A percentile compares a stretch with the other conserved stretches of the same genome.
Evolutionary conservation across 2,888 invertebrate genomes (phyloP).

Genomic region (Ophion obscuratus): DNA sequence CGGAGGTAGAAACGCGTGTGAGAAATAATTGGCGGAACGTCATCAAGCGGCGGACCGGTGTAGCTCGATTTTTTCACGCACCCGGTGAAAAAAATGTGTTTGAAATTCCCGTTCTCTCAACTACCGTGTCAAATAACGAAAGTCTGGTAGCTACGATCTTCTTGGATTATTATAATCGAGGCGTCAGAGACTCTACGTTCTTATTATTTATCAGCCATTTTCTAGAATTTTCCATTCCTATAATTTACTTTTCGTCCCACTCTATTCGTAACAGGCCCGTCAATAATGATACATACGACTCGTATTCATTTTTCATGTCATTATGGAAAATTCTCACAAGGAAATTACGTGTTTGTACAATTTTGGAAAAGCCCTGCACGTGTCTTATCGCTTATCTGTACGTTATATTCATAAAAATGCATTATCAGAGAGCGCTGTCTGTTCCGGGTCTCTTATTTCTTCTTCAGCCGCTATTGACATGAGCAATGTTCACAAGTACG

Average conservation of each 20-base stretch:
- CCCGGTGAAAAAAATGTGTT: background rate
- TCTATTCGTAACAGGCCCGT: background rate
- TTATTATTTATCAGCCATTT: background rate
- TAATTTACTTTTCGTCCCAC: too few relatives aligned
- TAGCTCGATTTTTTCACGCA: background rate
- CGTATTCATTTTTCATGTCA: background rate
- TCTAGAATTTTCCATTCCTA: background rate
- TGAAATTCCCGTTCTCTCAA: background rate
- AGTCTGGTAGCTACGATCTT: too few relatives aligned
- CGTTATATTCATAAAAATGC: background rate
- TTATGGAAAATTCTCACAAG: background rate
- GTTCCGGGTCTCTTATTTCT: background rate
- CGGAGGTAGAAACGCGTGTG: background rate
- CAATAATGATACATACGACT: background rate
- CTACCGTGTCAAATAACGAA: background rate
- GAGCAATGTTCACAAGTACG: background rate
- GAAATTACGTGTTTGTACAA: background rate
- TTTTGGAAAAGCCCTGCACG: background rate
- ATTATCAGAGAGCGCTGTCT: background rate
- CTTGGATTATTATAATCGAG: background rate
- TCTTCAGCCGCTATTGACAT: background rate
- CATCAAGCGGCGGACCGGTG: background rate
- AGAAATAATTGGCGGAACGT: background rate
- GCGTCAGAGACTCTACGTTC: background rate
- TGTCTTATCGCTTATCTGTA: slow-evolving; percentile 5